Conservation (phyloP, 2,113 vertebrate genomes). For the Aptenodytes forsteri region DNA sequence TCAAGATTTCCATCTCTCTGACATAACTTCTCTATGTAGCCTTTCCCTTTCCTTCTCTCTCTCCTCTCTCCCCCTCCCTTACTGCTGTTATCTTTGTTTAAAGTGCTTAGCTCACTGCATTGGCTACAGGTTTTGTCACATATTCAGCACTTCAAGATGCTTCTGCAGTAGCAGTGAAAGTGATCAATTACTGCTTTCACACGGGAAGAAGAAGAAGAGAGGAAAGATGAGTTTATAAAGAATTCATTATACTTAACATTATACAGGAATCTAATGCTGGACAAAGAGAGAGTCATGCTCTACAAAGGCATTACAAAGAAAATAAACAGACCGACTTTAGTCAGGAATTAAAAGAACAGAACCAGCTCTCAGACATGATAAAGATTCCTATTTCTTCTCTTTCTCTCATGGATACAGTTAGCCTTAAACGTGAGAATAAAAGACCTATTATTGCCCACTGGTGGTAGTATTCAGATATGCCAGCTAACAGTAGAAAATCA, state of each 20-base stretch:
- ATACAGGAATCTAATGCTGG: neutral
- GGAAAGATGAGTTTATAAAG: neutral
- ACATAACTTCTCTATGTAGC: neutral
- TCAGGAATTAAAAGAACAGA: neutral
- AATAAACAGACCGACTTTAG: neutral
- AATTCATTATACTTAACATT: neutral
- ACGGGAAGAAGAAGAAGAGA: neutral
- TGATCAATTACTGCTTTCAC: neutral
- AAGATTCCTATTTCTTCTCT: neutral
- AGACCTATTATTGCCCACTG: slow-evolving; percentile 39
- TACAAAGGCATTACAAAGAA: neutral
- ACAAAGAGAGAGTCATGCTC: neutral
- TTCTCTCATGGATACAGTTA: neutral
- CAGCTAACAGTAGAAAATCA: neutral
- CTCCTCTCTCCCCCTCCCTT: neutral
- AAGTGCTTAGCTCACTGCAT: neutral
- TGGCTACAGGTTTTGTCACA: neutral
- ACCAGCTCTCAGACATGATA: neutral
- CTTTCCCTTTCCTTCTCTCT: neutral
- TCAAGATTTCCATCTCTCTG: neutral
- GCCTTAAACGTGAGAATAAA: neutral
- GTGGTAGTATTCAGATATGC: neutral
- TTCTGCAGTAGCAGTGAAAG: neutral
- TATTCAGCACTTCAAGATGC: neutral
- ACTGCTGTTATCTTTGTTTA: neutral